Evolutionary conservation across 1,140 invertebrate genomes (phyloP), one percentile per base, ranked within the genome.

Genomic region (Nomia melanderi): DNA sequence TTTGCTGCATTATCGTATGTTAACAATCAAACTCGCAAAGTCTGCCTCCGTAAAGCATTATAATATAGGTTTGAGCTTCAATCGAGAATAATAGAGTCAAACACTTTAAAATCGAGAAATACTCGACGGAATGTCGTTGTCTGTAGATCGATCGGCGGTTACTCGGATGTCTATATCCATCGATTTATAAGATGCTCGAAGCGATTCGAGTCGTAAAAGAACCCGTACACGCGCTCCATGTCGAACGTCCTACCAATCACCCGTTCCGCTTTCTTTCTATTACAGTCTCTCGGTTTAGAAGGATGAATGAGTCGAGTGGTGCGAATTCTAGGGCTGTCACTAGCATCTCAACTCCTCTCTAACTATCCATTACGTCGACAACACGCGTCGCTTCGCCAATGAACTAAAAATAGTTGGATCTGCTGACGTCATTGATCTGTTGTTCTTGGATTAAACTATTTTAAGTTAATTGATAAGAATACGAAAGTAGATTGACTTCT

Each of bases 401-500:
- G 67, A n/a, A 41, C 80, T 85, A 87, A 87, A 87, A 87, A 87
- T 86, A 87, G 76, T 77, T 33, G 74, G 63, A 71, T 77, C 66
- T n/a, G n/a, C n/a, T n/a, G 82, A 87, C 86, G 84, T 87, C 86
- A 88, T 87, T 77, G 86, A 88, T 86, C 84, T n/a, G 79, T 64
- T 78, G 71, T 65, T n/a, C n/a, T 50, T 70, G 47, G 36, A 82
- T 70, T 14, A 83, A 82, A 82, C 53, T 70, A 72, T 72, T 47
- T 17, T 44, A 31, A 59, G 36, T 14, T n/a, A n/a, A n/a, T n/a
- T n/a, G n/a, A n/a, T n/a, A n/a, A n/a, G n/a, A n/a, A n/a, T n/a
- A n/a, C n/a, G n/a, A n/a, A n/a, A n/a, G n/a, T n/a, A n/a, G n/a
- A n/a, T n/a, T n/a, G n/a, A n/a, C n/a, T n/a, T n/a, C n/a, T n/a